Percentiles rank a stretch among this genome's conserved stretches.
Conservation (phyloP, 2,888 invertebrate species). For the Oligia latruncula region DNA sequence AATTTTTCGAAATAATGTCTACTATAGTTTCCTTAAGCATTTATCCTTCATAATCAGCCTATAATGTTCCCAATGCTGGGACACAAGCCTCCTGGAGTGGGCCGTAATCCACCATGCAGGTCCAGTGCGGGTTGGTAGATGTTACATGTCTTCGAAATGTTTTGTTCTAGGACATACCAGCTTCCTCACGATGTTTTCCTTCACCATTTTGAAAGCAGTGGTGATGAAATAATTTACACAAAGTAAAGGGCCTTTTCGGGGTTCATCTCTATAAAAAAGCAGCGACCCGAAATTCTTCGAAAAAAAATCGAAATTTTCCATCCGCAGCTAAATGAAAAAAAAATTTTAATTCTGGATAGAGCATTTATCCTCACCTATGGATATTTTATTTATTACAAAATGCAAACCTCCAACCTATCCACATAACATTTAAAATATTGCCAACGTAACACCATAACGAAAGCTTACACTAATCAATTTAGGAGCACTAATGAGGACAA, state of each 20-base stretch:
- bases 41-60: not conserved
- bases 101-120: not conserved
- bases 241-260: too few species aligned
- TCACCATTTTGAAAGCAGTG: not conserved
- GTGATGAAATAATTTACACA: not conserved
- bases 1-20: not conserved
- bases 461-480: constrained; percentile 85
- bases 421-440: constrained; percentile 48
- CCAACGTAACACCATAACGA: constrained; percentile 67
- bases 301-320: not conserved
- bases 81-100: not conserved
- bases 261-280: not conserved
- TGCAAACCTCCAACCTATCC: not conserved
- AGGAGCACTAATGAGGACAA: constrained; percentile 86
- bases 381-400: not conserved
- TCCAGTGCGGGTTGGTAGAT: not conserved
- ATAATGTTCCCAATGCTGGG: not conserved
- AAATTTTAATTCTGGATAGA: not conserved
- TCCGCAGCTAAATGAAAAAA: not conserved
- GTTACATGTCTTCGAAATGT: not conserved
- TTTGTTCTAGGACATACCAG: not conserved
- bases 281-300: not conserved
- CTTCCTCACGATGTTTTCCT: not conserved
- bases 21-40: not conserved
- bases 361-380: not conserved